Evolutionary conservation across 2,113 vertebrate species (phyloP).

Genomic region (Phalacrocorax aristotelis): DNA sequence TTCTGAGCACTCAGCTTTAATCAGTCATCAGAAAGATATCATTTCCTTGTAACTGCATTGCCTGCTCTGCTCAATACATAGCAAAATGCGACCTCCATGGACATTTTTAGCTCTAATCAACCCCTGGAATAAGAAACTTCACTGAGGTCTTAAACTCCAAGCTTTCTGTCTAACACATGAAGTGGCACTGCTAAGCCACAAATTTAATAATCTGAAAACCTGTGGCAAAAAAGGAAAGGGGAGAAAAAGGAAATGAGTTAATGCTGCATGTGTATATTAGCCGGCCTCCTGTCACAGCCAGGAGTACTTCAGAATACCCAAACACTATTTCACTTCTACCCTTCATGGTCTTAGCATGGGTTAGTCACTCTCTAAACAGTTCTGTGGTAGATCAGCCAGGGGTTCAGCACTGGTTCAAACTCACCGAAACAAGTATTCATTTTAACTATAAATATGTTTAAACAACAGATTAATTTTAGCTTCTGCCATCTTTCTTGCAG

Average conservation of each 20-base stretch:
- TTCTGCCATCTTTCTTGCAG: not conserved
- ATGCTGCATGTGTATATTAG: not conserved
- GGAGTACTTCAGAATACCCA: not conserved
- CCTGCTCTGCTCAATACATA: not conserved
- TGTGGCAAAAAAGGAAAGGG: not conserved
- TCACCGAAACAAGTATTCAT: not conserved
- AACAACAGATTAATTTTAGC: not conserved
- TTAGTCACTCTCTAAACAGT: not conserved
- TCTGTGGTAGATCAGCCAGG: not conserved
- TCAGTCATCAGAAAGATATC: not conserved
- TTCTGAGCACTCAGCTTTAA: not conserved
- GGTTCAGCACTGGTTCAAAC: not conserved
- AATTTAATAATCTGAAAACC: slow-evolving; percentile 15
- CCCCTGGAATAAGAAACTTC: slow-evolving; percentile 1
- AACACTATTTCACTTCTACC: not conserved
- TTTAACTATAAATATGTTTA: not conserved
- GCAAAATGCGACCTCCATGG: not conserved
- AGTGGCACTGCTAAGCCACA: not conserved
- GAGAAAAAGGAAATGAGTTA: not conserved
- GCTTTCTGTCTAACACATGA: not conserved
- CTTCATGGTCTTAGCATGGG: not conserved
- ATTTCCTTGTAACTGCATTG: not conserved
- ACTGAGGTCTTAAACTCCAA: not conserved
- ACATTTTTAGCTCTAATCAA: slow-evolving; percentile 10
- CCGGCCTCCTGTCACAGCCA: not conserved